Evolutionary conservation across 1,140 invertebrate genomes (phyloP).

Genomic region (Tenebrio molitor): DNA sequence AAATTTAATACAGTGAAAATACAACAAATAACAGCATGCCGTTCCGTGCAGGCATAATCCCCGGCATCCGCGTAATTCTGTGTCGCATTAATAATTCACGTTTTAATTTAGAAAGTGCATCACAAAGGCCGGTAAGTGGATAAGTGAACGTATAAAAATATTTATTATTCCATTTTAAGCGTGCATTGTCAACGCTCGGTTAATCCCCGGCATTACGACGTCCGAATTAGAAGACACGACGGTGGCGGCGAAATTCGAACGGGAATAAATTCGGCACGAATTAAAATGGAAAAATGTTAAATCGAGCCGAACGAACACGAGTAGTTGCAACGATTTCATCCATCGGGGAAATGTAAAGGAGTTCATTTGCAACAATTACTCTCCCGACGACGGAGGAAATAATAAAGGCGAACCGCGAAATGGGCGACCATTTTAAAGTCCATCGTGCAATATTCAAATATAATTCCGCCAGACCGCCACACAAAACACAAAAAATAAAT

Average conservation of each 20-base stretch:
- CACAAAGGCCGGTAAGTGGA: constrained; percentile 27
- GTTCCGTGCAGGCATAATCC: constrained; percentile 8
- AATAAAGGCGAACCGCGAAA: constrained; percentile 21
- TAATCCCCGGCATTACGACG: neutral
- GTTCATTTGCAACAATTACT: constrained; percentile 41
- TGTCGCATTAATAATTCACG: constrained; percentile 20
- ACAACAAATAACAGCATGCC: constrained; percentile 13
- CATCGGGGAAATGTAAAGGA: constrained; percentile 25
- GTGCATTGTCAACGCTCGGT: constrained; percentile 2
- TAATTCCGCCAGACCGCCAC: neutral
- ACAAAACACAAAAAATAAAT: neutral
- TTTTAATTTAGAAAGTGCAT: constrained; percentile 37
- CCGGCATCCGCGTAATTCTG: constrained; percentile 8
- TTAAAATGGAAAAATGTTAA: constrained; percentile 43
- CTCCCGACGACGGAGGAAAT: constrained; percentile 26
- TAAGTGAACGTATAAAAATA: constrained; percentile 37
- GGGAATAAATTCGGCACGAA: too few relatives aligned
- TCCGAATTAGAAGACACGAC: constrained; percentile 22
- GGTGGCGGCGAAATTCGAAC: constrained; percentile 1
- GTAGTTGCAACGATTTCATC: constrained; percentile 32
- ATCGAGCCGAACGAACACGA: constrained; percentile 27
- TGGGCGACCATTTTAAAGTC: constrained; percentile 17
- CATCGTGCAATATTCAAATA: constrained; percentile 44
- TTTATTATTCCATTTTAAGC: constrained; percentile 39
- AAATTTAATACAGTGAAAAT: constrained; percentile 20